Evolutionary conservation across 1,140 invertebrate species (phyloP), one percentile per base, ranked within the genome.

Genomic region (Drosophila setifemur): DNA sequence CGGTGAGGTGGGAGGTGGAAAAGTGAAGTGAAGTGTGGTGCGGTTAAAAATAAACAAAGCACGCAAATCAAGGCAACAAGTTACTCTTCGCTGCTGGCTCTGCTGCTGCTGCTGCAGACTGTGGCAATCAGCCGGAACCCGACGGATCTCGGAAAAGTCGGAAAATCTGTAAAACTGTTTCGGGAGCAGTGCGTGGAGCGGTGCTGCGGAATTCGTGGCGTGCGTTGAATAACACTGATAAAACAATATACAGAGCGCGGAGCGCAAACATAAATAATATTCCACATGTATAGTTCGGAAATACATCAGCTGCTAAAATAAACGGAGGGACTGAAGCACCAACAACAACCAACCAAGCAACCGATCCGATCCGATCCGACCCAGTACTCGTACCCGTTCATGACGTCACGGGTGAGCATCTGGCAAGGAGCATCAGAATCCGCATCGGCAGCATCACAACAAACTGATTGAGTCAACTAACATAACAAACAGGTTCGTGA

Each of bases 241-340:
- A 66, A 64, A 66, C 35, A 66, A 66, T 66, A 66, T 66, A 66
- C 61, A 66, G 43, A 66, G 61, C 58, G 60, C 18, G 26, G 29
- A 66, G 60, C 25, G 26, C 61, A 66, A 66, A 66, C 61, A 66
- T 64, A 66, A 66, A 66, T 66, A 66, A 49, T 64, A 64, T 64
- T 66, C 58, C 60, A 40, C 33, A 66, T 66, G 61, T 44, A 64
- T 29, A 49, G 58, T 40, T 66, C 43, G 42, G 43, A 49, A 66
- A 66, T 66, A 66, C 61, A 66, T 66, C 61, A 64, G 61, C 57
- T 61, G 57, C 57, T 61, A 61, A 61, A 61, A 61, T 61, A 61
- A 66, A 64, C 61, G 18, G 42, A 26, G 33, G 33, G 21, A 12
- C 12, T 53, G 57, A 33, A 60, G 53, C 35, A 19, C 52, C 35